These are phyloP conservation scores for Drosophila putrida DNA, from an alignment of 2,888 invertebrate species.

Conservation along the genomic window DNA sequence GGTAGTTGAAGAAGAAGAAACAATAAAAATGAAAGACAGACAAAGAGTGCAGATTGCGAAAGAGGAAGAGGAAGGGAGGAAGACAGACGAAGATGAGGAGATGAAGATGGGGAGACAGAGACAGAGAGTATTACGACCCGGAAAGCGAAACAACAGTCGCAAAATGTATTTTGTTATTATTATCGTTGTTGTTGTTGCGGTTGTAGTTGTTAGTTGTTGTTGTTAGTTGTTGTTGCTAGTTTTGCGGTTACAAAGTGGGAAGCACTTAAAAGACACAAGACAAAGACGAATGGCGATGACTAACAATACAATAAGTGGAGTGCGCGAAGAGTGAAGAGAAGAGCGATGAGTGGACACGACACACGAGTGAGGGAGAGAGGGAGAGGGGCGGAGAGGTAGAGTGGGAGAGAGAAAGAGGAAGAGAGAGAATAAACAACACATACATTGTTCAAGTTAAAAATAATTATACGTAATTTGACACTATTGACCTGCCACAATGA, in stretches of 20 bases:
- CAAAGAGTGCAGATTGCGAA: neutral
- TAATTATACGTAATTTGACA: slow-evolving; percentile 75
- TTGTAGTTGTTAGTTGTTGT: slow-evolving; percentile 14
- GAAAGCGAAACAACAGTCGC: slow-evolving; percentile 57
- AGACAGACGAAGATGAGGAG: neutral
- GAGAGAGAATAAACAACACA: neutral
- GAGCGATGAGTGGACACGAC: neutral
- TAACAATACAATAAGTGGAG: slow-evolving; percentile 10
- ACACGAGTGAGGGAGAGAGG: neutral
- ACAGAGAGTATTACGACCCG: slow-evolving; percentile 38
- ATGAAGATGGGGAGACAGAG: neutral
- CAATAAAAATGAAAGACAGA: slow-evolving; percentile 20
- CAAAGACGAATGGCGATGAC: slow-evolving; percentile 29
- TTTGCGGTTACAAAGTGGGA: slow-evolving; percentile 65
- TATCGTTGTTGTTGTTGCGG: slow-evolving; percentile 11
- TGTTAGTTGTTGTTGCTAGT: slow-evolving; percentile 43
- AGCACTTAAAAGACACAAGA: slow-evolving; percentile 57
- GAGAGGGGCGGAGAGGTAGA: neutral
- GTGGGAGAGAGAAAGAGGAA: neutral
- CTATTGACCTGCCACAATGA: slow-evolving; percentile 75
- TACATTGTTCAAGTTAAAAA: slow-evolving; percentile 45
- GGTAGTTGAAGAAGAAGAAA: neutral
- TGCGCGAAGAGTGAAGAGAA: slow-evolving; percentile 14
- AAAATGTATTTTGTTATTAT: slow-evolving; percentile 39
- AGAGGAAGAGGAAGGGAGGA: neutral